Base-by-base conservation (phyloP, 2,113 vertebrate species). In the Bambusicola thoracicus region DNA sequence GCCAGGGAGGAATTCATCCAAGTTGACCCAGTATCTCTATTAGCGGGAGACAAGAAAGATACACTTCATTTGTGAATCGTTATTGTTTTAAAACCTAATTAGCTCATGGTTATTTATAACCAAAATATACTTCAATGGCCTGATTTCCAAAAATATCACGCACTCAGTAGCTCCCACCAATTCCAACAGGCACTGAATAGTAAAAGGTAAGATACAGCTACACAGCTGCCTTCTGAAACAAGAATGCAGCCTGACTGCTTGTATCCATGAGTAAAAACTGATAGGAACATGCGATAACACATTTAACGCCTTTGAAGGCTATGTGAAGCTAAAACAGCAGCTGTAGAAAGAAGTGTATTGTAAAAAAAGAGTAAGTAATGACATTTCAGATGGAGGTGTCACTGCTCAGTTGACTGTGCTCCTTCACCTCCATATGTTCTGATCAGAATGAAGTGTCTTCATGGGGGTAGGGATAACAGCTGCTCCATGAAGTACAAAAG, bases 91-190 rank as follows among this genome's bases (percentile, higher is more conserved):
- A 91, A 92, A 59, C 41, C 81, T 89, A 91, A 95, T 95, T 93
- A 92, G 84, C 89, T 76, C 4, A 27, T 17, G 36, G 55, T 87
- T 95, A 96, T 95, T 89, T 89, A 92, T 96, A 95, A 80, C 81
- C 27, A 20, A 88, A 72, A 59, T 34, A 68, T 81, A 79, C 10
- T 76, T 89, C 3, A 3, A 10, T 65, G 87, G 55, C 85, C 91
- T 81, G 72, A 85, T 92, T 97, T 96, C 85, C 82, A 85, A 85
- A 96, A 90, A 85, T 85, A 80, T 24, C 40, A 65, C 0, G 27
- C 10, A 32, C 41, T 41, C 46, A 36, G 43, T 43, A 81, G 65
- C 40, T 91, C 72, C 76, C 68, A 44, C 56, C 44, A 89, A 87
- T 66, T 25, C n/a, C 43, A 85, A 67, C 2, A 20, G 44, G 46